Conservation (phyloP, 2,888 invertebrate species). For the Diarsia brunnea region DNA sequence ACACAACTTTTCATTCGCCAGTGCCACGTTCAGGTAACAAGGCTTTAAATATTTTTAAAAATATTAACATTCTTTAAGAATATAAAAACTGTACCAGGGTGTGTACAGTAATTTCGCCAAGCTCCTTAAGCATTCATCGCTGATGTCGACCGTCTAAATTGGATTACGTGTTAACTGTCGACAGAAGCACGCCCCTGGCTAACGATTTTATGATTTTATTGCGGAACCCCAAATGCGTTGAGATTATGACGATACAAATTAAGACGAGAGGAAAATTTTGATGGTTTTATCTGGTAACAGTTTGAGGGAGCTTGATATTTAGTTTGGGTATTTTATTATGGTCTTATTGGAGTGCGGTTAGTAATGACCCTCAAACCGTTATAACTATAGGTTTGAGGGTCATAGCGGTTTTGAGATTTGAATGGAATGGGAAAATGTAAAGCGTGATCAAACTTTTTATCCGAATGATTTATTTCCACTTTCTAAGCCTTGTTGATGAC, state of each 20-base stretch:
- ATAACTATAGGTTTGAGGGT: not conserved
- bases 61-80: slow-evolving; percentile 15
- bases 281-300: slow-evolving; percentile 52
- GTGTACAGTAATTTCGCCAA: slow-evolving; percentile 81
- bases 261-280: slow-evolving; percentile 65
- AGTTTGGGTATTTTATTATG: slow-evolving; percentile 32
- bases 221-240: slow-evolving; percentile 78
- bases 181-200: slow-evolving; percentile 74
- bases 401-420: not conserved
- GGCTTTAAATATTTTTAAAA: not conserved
- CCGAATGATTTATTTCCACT: not conserved
- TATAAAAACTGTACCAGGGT: slow-evolving; percentile 65
- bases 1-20: not conserved
- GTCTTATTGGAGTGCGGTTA: not conserved
- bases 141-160: slow-evolving; percentile 83
- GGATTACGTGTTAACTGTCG: slow-evolving; percentile 87
- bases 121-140: slow-evolving; percentile 85
- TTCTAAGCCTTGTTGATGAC: not conserved
- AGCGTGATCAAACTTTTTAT: not conserved
- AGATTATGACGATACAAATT: slow-evolving; percentile 80
- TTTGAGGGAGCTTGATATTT: slow-evolving; percentile 30
- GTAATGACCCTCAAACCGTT: not conserved
- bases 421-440: not conserved
- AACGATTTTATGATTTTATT: slow-evolving; percentile 88
- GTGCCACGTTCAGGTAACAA: not conserved